Evolutionary conservation across 2,113 vertebrate species (phyloP).

Genomic region (Monopterus albus): DNA sequence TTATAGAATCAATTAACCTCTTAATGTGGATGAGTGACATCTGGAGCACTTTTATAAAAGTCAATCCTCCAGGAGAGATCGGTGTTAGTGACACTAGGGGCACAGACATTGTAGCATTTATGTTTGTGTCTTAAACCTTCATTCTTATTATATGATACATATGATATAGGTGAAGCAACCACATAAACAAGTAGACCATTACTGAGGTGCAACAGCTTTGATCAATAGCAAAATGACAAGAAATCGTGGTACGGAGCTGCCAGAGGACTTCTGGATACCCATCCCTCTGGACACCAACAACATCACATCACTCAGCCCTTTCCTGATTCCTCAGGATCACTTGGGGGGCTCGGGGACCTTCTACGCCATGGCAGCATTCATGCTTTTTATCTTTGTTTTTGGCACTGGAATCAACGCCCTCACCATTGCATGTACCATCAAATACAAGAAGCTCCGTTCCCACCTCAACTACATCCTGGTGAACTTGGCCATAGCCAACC

Average conservation of each 20-base stretch:
- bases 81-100: background rate
- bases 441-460: conserved; percentile 83
- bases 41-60: conserved; percentile 21
- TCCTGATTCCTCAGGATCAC: conserved; percentile 83
- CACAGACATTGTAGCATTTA: background rate
- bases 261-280: conserved; percentile 83
- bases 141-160: background rate
- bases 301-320: conserved; percentile 79
- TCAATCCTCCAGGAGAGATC: background rate
- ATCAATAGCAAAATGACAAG: conserved; percentile 55
- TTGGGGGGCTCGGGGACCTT: conserved; percentile 68
- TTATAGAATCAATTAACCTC: conserved; percentile 10
- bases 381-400: conserved; percentile 64
- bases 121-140: background rate
- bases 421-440: conserved; percentile 76
- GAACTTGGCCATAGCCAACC: conserved; percentile 81
- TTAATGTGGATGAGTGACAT: background rate
- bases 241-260: conserved; percentile 57
- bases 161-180: background rate
- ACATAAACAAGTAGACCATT: background rate
- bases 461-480: conserved; percentile 87
- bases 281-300: conserved; percentile 75
- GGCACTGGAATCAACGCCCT: conserved; percentile 77
- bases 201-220: background rate
- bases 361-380: conserved; percentile 75